Evolutionary conservation across 2,888 invertebrate genomes (phyloP), one percentile per base, ranked within the genome.

Genomic region (Drosophila hamatofila): DNA sequence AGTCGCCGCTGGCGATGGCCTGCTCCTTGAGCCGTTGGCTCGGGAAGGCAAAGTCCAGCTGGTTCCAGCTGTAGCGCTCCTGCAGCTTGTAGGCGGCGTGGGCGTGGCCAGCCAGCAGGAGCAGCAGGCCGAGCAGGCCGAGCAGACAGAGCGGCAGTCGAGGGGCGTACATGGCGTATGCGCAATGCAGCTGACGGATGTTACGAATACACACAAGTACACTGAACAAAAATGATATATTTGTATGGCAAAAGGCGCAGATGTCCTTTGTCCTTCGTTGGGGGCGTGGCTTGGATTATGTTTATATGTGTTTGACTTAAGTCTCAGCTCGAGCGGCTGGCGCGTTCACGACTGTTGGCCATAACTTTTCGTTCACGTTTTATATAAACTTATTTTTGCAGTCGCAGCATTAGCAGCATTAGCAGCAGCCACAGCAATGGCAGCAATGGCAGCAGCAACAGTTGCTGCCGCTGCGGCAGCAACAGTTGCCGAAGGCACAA

Each of bases 1-100:
- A 95, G 52, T 95, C 95, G 7, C 95, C 95, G 0, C 94, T 94
- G 42, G 94, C 91, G 11, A 96, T 92, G 0, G 96, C 96, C 72
- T 95, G 94, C 76, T 95, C 94, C 84, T 95, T 94, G 11, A 94
- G 93, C 56, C 93, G 93, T 23, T 94, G 93, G 75, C 94, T 95
- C 1, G 96, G 96, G 91, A 95, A 97, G 42, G 95, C 95, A 93
- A 95, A 97, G 92, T 97, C 97, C 89, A 97, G 82, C 41, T 94
- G 93, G 57, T 95, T 95, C 97, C 97, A 97, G 58, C 95, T 94
- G 89, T 95, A 97, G 70, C 95, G 93, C 90, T 96, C 96, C 82
- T 96, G 94, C 14, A 97, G 93, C 81, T 94, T 95, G 61, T 92
- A 92, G 25, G 92, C 88, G 8, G 81, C 92, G 42, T 81, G 72